Evolutionary conservation across 2,113 vertebrate genomes (phyloP).

Genomic region (Clarias batrachus): DNA sequence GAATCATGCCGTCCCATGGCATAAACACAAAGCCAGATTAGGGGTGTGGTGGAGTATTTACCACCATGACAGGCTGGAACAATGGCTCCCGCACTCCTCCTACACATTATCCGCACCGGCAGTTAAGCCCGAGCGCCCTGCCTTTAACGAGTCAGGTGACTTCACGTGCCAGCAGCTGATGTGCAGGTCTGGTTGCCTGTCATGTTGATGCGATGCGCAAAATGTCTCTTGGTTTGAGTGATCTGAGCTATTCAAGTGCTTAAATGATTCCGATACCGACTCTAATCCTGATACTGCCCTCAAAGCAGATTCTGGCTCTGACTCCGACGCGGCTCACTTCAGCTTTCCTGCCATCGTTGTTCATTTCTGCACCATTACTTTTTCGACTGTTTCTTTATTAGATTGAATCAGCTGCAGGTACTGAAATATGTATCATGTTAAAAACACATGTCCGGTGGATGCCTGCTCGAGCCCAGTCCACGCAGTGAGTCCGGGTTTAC

Average conservation of each 20-base stretch:
- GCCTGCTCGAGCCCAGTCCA: not conserved
- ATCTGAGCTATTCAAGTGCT: not conserved
- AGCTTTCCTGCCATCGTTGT: too few species aligned
- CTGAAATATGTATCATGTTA: not conserved
- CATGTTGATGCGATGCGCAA: not conserved
- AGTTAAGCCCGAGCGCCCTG: conserved; percentile 3
- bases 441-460: not conserved
- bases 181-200: not conserved
- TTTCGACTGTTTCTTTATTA: not conserved
- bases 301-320: not conserved
- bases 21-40: conserved; percentile 1
- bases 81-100: conserved; percentile 24
- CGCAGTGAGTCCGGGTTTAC: not conserved
- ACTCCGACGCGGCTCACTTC: not conserved
- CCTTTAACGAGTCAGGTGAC: conserved; percentile 32
- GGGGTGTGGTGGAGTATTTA: conserved; percentile 17
- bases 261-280: not conserved
- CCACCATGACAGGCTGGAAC: conserved; percentile 15
- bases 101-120: not conserved
- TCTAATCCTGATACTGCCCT: not conserved
- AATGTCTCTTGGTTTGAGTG: not conserved
- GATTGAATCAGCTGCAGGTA: not conserved
- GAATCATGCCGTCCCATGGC: not conserved
- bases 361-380: not conserved
- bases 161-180: not conserved